Percentiles rank a stretch among this genome's conserved stretches.
Evolutionary conservation across 2,113 vertebrate species (phyloP).

Genomic region (Tylochromis polylepis): DNA sequence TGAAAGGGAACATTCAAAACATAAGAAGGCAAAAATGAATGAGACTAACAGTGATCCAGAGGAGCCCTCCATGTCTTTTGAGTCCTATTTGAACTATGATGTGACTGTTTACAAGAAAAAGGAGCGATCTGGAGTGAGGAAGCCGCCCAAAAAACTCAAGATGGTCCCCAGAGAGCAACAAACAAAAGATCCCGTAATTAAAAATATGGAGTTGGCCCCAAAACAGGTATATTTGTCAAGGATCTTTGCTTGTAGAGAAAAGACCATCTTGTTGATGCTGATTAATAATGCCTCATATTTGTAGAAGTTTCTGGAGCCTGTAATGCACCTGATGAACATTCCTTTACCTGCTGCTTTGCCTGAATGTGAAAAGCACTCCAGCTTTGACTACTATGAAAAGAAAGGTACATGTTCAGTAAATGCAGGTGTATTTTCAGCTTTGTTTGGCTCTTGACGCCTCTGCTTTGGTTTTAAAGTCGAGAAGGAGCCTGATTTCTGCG

Average conservation of each 20-base stretch:
- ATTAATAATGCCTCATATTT: neutral
- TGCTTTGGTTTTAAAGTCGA: conserved; percentile 37
- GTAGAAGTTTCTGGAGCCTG: conserved; percentile 54
- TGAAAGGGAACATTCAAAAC: neutral
- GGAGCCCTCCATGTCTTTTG: conserved; percentile 80
- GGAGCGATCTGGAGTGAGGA: conserved; percentile 56
- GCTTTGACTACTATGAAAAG: conserved; percentile 64
- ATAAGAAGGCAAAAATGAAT: conserved; percentile 16
- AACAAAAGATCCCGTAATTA: neutral
- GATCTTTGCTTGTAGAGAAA: neutral
- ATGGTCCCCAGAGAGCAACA: neutral
- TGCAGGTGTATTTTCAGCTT: neutral
- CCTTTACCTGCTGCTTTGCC: conserved; percentile 75
- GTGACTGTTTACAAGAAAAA: conserved; percentile 56
- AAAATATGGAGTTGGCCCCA: neutral
- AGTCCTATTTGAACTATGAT: conserved; percentile 82
- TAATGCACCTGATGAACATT: conserved; percentile 75
- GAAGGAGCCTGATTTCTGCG: conserved; percentile 29
- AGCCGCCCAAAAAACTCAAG: conserved; percentile 33
- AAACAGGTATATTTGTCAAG: conserved; percentile 55
- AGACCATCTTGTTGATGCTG: neutral
- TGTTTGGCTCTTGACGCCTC: neutral
- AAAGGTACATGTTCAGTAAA: conserved; percentile 60
- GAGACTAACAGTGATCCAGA: conserved; percentile 41
- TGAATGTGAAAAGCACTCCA: conserved; percentile 62